phyloP scores from a whole-genome alignment of 2,888 invertebrate species.

The Diachrysia chrysitis region DNA sequence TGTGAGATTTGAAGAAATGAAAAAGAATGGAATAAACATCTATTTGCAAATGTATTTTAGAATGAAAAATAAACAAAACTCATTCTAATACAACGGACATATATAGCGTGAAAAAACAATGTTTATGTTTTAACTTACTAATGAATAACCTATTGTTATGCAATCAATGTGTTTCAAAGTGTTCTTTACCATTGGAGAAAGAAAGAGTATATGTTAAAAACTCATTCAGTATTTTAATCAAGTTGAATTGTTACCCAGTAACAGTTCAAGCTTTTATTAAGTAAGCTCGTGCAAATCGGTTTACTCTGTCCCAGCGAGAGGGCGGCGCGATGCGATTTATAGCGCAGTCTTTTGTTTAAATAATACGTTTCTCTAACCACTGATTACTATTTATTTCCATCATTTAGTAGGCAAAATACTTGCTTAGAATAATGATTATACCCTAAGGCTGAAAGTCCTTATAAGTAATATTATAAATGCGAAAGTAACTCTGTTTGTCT shows the following conservation, averaged over 20 bases:
- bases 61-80: too few species aligned
- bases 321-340: not conserved
- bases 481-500: too few species aligned
- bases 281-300: conserved; percentile 10
- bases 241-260: conserved; percentile 32
- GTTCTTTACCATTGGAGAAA: conserved; percentile 10
- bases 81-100: too few species aligned
- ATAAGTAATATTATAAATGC: too few species aligned
- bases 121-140: too few species aligned
- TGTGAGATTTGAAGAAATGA: too few species aligned
- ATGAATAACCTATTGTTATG: too few species aligned
- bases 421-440: too few species aligned
- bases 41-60: too few species aligned
- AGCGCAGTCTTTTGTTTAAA: conserved; percentile 1
- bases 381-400: not conserved
- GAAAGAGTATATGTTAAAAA: conserved; percentile 26
- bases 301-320: not conserved
- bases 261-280: conserved; percentile 17
- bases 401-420: not conserved
- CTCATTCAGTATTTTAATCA: conserved; percentile 43
- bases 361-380: not conserved
- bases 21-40: too few species aligned
- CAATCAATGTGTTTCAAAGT: not conserved
- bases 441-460: too few species aligned
- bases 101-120: too few species aligned